These are phyloP conservation scores for Xanthorhoe designata DNA, from an alignment of 2,888 invertebrate species.

Conservation along the genomic window DNA sequence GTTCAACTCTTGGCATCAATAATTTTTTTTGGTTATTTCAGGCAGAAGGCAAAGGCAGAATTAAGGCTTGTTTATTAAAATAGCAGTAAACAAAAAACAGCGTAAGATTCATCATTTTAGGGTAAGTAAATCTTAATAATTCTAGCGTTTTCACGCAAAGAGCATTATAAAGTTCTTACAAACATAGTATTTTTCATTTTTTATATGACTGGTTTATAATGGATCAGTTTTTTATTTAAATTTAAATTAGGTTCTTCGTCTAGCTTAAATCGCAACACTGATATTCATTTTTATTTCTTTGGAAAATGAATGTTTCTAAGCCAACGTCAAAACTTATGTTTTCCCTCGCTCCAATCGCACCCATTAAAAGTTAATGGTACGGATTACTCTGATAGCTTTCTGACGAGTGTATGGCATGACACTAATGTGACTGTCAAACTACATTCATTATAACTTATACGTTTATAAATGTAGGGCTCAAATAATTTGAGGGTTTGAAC, in stretches of 20 bases:
- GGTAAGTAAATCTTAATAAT: too few species aligned
- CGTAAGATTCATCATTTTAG: too few species aligned
- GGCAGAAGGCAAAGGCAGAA: too few species aligned
- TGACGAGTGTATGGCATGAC: conserved; percentile 47
- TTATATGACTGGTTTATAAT: too few species aligned
- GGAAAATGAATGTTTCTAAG: background rate
- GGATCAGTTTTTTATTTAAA: too few species aligned
- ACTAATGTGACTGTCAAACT: conserved; percentile 39
- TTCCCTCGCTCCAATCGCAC: conserved; percentile 3
- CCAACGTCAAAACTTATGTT: background rate
- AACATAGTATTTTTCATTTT: too few species aligned
- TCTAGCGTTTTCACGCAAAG: too few species aligned
- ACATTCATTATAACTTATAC: conserved; percentile 30
- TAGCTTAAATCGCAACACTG: background rate
- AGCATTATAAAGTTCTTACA: too few species aligned
- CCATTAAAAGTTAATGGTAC: conserved; percentile 29
- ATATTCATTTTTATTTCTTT: background rate
- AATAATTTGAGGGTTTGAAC: background rate
- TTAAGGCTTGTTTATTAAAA: too few species aligned
- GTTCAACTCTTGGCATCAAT: too few species aligned
- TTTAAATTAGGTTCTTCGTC: background rate
- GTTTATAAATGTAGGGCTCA: background rate
- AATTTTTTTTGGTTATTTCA: too few species aligned
- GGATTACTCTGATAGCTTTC: conserved; percentile 38
- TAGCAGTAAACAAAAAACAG: too few species aligned